Conservation (phyloP, 2,888 invertebrate species). For the Pogonocherus hispidulus region DNA sequence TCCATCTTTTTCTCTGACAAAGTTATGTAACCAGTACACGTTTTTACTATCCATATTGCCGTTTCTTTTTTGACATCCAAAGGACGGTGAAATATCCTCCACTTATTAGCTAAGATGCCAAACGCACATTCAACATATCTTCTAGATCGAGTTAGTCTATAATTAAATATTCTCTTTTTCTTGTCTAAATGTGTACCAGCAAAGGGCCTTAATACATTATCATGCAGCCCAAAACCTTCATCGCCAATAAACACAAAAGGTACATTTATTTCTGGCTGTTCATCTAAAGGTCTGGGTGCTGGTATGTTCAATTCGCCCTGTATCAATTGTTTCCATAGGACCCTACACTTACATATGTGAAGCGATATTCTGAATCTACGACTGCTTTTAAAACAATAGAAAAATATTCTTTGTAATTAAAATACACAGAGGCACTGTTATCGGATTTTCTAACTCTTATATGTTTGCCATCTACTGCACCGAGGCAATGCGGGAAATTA, state of each 20-base stretch:
- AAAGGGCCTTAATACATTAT: slow-evolving; percentile 23
- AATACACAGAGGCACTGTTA: neutral
- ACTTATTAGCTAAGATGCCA: slow-evolving; percentile 13
- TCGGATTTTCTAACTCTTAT: neutral
- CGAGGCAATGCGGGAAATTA: slow-evolving; percentile 8
- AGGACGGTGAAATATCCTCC: slow-evolving; percentile 13
- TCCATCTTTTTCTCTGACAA: slow-evolving; percentile 34
- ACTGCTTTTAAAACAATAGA: neutral
- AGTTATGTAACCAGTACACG: slow-evolving; percentile 34
- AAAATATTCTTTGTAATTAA: slow-evolving; percentile 13
- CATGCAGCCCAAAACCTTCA: slow-evolving; percentile 24
- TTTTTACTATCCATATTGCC: slow-evolving; percentile 29
- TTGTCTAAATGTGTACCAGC: slow-evolving; percentile 8
- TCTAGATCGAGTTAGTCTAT: too few species aligned
- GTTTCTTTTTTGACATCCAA: slow-evolving; percentile 8
- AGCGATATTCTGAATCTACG: slow-evolving; percentile 9
- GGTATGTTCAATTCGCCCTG: slow-evolving; percentile 23
- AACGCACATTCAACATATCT: too few species aligned
- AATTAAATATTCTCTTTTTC: slow-evolving; percentile 8
- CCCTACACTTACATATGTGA: slow-evolving; percentile 1
- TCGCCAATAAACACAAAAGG: slow-evolving; percentile 30
- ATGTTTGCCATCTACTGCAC: slow-evolving; percentile 3
- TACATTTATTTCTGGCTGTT: slow-evolving; percentile 19
- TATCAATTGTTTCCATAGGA: slow-evolving; percentile 12
- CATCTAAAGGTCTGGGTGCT: slow-evolving; percentile 7